Base-by-base conservation (phyloP, 2,113 vertebrate genomes). In the Peromyscus californicus region DNA sequence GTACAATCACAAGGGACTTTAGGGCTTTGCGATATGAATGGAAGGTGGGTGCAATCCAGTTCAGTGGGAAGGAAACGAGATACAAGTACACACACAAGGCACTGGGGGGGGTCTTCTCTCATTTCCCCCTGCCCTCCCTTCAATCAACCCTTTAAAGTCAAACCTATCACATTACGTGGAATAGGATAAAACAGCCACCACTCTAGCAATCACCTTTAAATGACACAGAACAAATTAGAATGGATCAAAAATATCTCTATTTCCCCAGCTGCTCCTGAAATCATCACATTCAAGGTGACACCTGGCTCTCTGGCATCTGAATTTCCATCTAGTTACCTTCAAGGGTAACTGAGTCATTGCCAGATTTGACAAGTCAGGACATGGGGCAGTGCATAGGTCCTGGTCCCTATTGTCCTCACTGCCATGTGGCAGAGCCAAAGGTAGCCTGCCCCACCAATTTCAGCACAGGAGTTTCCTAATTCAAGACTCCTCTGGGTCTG, bases 381-480 rank as follows among this genome's bases (percentile, higher is more conserved):
- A 45, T 67, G 91, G 0, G 13, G 74, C 19, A 54, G 10, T 29
- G 94, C 78, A 42, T 31, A 84, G 67, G 89, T n/a, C 61, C n/a
- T 31, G 54, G 79, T 36, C 22, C 45, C 67, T 69, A 65, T 4
- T 83, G 93, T 93, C 67, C 78, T 39, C 75, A n/a, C 0, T 15
- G 65, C 5, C n/a, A 1, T 31, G 67, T 95, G 96, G 84, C 89
- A 91, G 85, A 93, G 72, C 89, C 85, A 82, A 5, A 3, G 65
- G 63, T 84, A 92, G 94, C 86, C 69, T 67, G 78, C 65, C 86
- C 19, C 36, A 76, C 59, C 91, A 72, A 90, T 90, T 94, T 87
- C 70, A 92, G 39, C 70, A 26, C 13, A 95, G 22, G 76, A 94
- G 90, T 91, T 94, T 69, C 67, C 89, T 84, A 75, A 97, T 54